Evolutionary conservation across 1,140 invertebrate species (phyloP), one percentile per base, ranked within the genome.

Genomic region (Nephila pilipes): DNA sequence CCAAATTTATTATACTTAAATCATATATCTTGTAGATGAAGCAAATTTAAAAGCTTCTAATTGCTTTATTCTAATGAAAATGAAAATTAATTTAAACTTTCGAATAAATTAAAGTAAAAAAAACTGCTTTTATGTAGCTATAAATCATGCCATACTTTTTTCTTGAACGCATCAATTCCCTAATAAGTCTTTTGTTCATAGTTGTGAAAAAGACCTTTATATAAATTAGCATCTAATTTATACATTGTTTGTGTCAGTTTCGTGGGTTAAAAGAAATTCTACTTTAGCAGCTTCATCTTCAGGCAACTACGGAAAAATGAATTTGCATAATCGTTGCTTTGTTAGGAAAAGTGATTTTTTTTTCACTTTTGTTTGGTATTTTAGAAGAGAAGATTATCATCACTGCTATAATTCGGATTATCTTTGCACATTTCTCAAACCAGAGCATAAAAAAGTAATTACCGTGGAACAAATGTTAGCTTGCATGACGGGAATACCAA

Each of bases 221-320:
- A 81, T 81, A 81, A 81, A 81, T 81, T 55, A 55, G 80, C 46
- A 54, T 81, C 80, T 81, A 55, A 81, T 81, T 81, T 81, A 81
- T 81, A 55, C 80, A 81, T 25, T 81, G 80, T 81, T 81, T 55
- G 36, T 18, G n/a, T 25, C 80, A 81, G 46, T 55, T 46, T 5
- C 80, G 20, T n/a, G n/a, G 46, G 14, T n/a, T 81, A 81, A 81
- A n/a, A 20, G 46, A 55, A 55, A 46, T 14, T 29, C 25, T 81
- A 46, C 22, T 46, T 22, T 54, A 22, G 38, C 12, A 3, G 12
- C 29, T 16, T 32, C 69, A 32, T 75, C 69, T 75, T 32, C 5
- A 32, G 29, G 29, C 6, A 75, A 36, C n/a, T 20, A 75, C 22
- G 29, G 80, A 12, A 18, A 55, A 46, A 81, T 25, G n/a, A 81